phyloP scores from a whole-genome alignment of 2,113 vertebrate genomes.

The Campylomormyrus tamandua region DNA sequence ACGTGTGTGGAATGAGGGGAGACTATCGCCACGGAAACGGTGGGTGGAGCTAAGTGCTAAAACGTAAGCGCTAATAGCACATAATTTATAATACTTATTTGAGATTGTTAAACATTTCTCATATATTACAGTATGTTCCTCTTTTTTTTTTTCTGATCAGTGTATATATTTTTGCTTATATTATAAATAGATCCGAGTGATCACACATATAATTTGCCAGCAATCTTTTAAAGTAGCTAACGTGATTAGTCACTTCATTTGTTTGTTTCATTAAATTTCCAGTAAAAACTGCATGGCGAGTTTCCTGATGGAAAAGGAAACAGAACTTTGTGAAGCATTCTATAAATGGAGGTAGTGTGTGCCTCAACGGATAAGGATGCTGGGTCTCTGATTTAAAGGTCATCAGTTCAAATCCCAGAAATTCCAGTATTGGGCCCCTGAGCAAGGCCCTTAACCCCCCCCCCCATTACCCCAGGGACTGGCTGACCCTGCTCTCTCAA shows the following conservation, averaged over 20 bases:
- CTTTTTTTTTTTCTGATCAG: neutral
- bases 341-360: neutral
- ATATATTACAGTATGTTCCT: neutral
- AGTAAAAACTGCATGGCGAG: conserved; percentile 55
- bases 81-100: neutral
- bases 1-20: neutral
- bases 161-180: neutral
- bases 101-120: neutral
- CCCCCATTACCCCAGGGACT: neutral
- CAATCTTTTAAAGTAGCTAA: conserved; percentile 53
- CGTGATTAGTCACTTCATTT: conserved; percentile 11
- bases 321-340: conserved; percentile 32
- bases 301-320: conserved; percentile 45
- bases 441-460: neutral
- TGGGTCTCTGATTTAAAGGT: neutral
- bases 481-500: neutral
- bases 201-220: conserved; percentile 53
- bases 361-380: neutral
- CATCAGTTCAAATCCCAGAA: neutral
- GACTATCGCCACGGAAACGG: neutral
- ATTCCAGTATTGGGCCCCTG: neutral
- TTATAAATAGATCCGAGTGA: conserved; percentile 35
- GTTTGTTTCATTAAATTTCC: conserved; percentile 49
- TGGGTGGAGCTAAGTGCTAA: neutral
- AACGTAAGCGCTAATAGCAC: neutral